Base-by-base conservation (phyloP, 2,797 vertebrate genomes). In the Mormyrops attenuatus region DNA sequence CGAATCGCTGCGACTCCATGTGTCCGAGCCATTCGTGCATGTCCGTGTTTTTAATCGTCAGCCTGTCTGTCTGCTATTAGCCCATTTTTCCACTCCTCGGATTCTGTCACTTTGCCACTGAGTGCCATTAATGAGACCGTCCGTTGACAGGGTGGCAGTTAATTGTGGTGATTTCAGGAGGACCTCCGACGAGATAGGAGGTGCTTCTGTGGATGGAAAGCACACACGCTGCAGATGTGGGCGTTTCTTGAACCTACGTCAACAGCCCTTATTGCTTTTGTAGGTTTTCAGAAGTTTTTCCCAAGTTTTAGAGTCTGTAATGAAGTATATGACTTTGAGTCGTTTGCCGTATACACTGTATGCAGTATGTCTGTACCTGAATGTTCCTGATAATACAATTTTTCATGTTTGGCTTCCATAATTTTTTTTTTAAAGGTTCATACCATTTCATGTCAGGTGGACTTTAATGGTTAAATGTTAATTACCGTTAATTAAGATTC, bases 141-240 rank as follows among this genome's bases (percentile, higher is more conserved):
- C 80, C 44, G 1, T 91, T 91, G 91, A 92, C 91, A 88, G 77
- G 85, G 55, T 88, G 84, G 90, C 90, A 92, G 90, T 93, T 93
- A 92, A 90, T 50, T 80, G 26, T 0, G 52, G 87, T 93, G 92
- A 93, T 93, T 88, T 90, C 89, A 90, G 89, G 93, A 90, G 53
- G 85, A 87, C 55, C 88, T 89, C 55, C 15, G 88, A 89, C 88
- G 90, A 69, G 30, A 2, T 47, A 13, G 88, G 90, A 84, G 30
- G 1, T 34, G 4, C 38, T 80, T 38, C 73, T 41, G 38, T 8
- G 20, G 1, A 26, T 63, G 88, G 91, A 93, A 92, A 91, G 87
- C 88, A 13, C 1, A 7, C 8, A 22, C 2, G 1, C 5, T 7
- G 77, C 30, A 44, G 38, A 47, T 82, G 38, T 9, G 77, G 15